Evolutionary conservation across 2,888 invertebrate genomes (phyloP).

Genomic region (Mesorhabditis spiculigera): DNA sequence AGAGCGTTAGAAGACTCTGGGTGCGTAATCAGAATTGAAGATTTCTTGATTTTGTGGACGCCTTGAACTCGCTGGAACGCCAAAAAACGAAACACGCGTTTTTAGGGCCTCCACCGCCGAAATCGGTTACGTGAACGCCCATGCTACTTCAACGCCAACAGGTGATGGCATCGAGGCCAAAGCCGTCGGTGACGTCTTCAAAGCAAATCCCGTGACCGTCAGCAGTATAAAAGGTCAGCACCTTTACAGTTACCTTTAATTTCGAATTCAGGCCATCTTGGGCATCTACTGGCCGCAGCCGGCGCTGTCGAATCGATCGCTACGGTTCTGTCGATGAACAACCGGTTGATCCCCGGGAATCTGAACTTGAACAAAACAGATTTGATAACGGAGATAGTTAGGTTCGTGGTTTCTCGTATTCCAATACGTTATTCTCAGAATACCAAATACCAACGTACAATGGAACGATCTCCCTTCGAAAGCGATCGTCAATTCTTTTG

Average conservation of each 20-base stretch:
- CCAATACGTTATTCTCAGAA: not conserved
- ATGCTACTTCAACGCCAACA: constrained; percentile 93
- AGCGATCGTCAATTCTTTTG: constrained; percentile 93
- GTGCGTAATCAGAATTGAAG: too few relatives aligned
- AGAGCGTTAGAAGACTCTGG: constrained; percentile 73
- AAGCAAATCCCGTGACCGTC: constrained; percentile 21
- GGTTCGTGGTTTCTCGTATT: not conserved
- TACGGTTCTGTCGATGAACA: constrained; percentile 75
- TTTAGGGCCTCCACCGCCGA: too few relatives aligned
- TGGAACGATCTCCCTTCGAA: too few relatives aligned
- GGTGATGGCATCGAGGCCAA: constrained; percentile 71
- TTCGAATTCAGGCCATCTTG: constrained; percentile 75
- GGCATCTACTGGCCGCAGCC: constrained; percentile 94
- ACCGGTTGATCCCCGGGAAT: constrained; percentile 79
- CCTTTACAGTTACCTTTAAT: too few relatives aligned
- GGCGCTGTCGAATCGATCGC: constrained; percentile 88
- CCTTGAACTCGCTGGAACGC: too few relatives aligned
- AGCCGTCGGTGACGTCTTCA: constrained; percentile 26
- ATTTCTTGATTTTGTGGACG: too few relatives aligned
- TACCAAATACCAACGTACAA: constrained; percentile 60
- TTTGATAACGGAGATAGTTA: constrained; percentile 2
- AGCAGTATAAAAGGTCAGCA: constrained; percentile 35
- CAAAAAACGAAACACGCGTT: too few relatives aligned
- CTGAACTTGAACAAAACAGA: constrained; percentile 76
- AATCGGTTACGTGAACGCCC: constrained; percentile 79